Evolutionary conservation across 2,113 vertebrate genomes (phyloP).

Genomic region (Caloenas nicobarica): DNA sequence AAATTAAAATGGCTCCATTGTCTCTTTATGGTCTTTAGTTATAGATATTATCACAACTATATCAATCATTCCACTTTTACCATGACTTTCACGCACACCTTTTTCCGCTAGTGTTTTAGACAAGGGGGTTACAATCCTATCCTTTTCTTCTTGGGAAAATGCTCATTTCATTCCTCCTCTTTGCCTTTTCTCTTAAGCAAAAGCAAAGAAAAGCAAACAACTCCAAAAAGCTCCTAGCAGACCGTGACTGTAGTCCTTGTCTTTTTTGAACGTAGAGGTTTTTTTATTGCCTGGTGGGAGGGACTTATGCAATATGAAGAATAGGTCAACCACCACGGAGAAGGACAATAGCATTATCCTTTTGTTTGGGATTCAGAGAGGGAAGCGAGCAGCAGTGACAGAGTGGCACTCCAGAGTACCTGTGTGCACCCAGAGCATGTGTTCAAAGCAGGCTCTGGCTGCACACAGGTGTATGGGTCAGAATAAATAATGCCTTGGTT

Average conservation of each 20-base stretch:
- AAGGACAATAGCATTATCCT: neutral
- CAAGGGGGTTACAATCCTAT: rapidly evolving
- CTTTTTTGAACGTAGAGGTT: rapidly evolving
- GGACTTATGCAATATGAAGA: neutral
- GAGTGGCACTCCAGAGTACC: neutral
- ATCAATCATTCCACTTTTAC: neutral
- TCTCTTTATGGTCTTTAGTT: rapidly evolving
- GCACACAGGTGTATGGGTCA: neutral
- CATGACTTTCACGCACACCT: neutral
- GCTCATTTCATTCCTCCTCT: rapidly evolving
- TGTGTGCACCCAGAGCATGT: neutral
- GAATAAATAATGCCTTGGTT: neutral
- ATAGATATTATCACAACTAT: neutral
- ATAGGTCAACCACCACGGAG: neutral
- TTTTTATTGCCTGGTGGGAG: rapidly evolving
- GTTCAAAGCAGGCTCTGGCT: neutral
- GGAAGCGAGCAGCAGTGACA: neutral
- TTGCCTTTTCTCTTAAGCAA: neutral
- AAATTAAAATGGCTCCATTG: neutral
- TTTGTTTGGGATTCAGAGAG: neutral
- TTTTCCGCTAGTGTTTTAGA: neutral
- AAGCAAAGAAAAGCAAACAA: neutral
- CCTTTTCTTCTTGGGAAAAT: neutral
- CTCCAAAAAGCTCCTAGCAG: neutral
- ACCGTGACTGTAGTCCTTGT: rapidly evolving